Base-by-base conservation (phyloP, 2,797 vertebrate genomes). In the Erethizon dorsatum region DNA sequence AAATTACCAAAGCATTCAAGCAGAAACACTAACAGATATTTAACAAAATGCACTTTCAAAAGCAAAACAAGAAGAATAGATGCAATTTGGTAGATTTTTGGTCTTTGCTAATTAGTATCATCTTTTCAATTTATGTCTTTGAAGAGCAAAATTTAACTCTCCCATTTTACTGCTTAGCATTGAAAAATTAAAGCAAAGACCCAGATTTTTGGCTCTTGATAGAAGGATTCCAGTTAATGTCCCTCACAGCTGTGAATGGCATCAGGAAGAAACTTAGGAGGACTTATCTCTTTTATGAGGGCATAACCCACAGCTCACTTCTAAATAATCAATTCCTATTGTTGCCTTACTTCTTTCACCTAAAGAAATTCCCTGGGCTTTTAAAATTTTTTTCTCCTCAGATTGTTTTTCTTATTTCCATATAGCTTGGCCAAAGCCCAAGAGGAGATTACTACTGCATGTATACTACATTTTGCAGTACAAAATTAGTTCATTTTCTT, bases 71-170 rank as follows among this genome's bases (percentile, higher is more conserved):
- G 56, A 83, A 77, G 45, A 94, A 28, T 56, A 82, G 82, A 56
- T 47, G 41, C 26, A 61, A 63, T 90, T 93, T 93, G 71, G 37
- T 88, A 14, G 37, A 24, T 52, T 71, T 96, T 90, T 61, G 26
- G 93, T 47, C 18, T 59, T 88, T 86, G 52, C 56, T 96, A 95
- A 92, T 91, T 95, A 67, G 45, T 54, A 57, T 71, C 73, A 75
- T 91, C 50, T 86, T 95, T 89, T 91, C 69, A 50, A 89, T 57
- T 69, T 65, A 56, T 57, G 9, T 33, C 65, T 97, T 87, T 65
- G 54, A 88, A 93, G 67, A 75, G 73, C 57, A 85, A 95, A 75
- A 67, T 6, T 41, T 80, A 84, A 78, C 91, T 91, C 50, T 86
- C 63, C 18, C 31, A 31, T 91, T 96, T 88, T 31, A n/a, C n/a